Evolutionary conservation across 2,797 vertebrate genomes (phyloP), one percentile per base, ranked within the genome.

Genomic region (Threskiornis aethiopicus): DNA sequence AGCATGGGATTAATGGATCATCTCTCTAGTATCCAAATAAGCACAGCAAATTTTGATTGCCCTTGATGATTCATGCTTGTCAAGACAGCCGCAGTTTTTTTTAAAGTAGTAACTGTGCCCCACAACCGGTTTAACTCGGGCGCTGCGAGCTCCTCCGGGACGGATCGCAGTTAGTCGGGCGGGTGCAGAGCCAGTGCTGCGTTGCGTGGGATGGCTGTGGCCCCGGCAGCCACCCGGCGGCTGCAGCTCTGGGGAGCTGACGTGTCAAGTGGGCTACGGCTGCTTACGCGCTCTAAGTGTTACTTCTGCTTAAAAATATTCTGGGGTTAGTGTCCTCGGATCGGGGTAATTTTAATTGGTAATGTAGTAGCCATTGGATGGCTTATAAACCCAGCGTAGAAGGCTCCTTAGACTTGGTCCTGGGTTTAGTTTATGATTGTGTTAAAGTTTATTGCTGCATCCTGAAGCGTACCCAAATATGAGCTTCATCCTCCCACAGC

Each of bases 1-100:
- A 96, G 59, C 80, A 28, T 6, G 33, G 95, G 92, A 96, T 96
- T 97, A 97, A 77, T 95, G 77, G 85, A 72, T 96, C 93, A 94
- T 97, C 94, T 97, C 92, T 93, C 67, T 37, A 70, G 66, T 93
- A 89, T 71, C 83, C 89, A 80, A 93, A 94, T 94, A 72, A 78
- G 95, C 89, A 37, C 89, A 70, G 75, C 88, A 97, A 97, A 97
- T 88, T 96, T 79, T 95, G 92, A 94, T 96, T 81, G 76, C 84
- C 82, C 92, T 95, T 49, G 29, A 70, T 92, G 92, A 84, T 96
- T 86, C 85, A 87, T 5, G 13, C 89, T 65, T 79, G 84, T 77
- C 86, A 33, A 84, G 71, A 61, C 70, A 54, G 35, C 83, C 88
- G 81, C 44, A 51, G 71, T 39, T 84, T 95, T 84, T 95, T 93